phyloP scores from a whole-genome alignment of 2,113 vertebrate genomes.

The Rostratula benghalensis region DNA sequence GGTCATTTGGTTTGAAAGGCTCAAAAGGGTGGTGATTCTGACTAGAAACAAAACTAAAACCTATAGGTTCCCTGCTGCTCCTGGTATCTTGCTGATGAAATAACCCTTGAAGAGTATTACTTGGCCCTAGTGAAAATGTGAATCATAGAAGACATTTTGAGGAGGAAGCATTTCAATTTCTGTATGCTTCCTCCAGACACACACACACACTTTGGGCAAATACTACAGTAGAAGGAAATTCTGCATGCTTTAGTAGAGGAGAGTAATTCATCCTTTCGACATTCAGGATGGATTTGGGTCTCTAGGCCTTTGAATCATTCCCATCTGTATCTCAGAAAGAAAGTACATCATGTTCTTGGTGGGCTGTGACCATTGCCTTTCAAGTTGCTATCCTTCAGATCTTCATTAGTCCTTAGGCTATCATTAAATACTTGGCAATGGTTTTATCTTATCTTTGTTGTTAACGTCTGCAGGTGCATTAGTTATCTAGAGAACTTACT shows the following conservation, averaged over 20 bases:
- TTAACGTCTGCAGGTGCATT: constrained; percentile 21
- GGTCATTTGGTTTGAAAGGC: background rate
- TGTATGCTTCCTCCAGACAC: background rate
- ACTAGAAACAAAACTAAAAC: background rate
- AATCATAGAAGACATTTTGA: background rate
- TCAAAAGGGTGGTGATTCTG: background rate
- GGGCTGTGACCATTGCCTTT: constrained; percentile 27
- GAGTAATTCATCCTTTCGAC: background rate
- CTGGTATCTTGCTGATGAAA: background rate
- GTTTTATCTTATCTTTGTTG: constrained; percentile 26
- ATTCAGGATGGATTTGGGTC: background rate
- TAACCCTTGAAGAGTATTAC: background rate
- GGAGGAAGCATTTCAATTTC: background rate
- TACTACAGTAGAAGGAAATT: background rate
- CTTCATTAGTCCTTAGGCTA: constrained; percentile 39
- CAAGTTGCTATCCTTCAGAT: constrained; percentile 23
- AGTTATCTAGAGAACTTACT: constrained; percentile 1
- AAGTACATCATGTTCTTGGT: constrained; percentile 6
- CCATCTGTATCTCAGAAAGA: background rate
- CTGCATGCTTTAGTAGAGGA: background rate
- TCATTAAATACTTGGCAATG: constrained; percentile 27
- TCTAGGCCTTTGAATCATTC: constrained; percentile 3
- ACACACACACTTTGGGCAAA: background rate
- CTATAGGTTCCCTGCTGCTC: background rate
- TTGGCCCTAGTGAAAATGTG: background rate